These are phyloP conservation scores for Saxidomus purpurata DNA, from an alignment of 1,140 invertebrate genomes.

Conservation along the genomic window DNA sequence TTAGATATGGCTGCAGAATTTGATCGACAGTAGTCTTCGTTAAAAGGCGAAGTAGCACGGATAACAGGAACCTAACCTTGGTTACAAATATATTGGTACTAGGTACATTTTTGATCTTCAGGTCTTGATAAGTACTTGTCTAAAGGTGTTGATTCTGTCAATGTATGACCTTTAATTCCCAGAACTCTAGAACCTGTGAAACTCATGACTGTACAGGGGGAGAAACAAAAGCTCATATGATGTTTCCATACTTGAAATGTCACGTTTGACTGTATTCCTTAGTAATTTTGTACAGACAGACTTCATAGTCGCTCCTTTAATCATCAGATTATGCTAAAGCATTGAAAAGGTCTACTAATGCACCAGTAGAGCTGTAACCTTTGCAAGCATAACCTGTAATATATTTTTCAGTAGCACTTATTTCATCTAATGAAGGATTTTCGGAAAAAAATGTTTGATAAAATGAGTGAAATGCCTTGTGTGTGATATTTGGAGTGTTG, in stretches of 20 bases:
- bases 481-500: slow-evolving; percentile 66
- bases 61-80: slow-evolving; percentile 60
- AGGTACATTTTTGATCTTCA: slow-evolving; percentile 9
- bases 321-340: slow-evolving; percentile 44
- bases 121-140: slow-evolving; percentile 61
- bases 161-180: not conserved
- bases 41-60: slow-evolving; percentile 50
- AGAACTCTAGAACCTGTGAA: slow-evolving; percentile 59
- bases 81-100: slow-evolving; percentile 52
- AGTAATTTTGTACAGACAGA: slow-evolving; percentile 65
- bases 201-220: slow-evolving; percentile 66
- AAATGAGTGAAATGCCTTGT: slow-evolving; percentile 66
- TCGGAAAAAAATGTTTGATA: slow-evolving; percentile 71
- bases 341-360: slow-evolving; percentile 47
- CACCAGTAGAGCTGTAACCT: slow-evolving; percentile 21
- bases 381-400: slow-evolving; percentile 64
- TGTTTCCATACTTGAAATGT: slow-evolving; percentile 59
- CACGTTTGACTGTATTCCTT: slow-evolving; percentile 67
- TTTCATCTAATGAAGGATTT: slow-evolving; percentile 66
- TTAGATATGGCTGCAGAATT: no score
- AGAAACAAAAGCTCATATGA: slow-evolving; percentile 66
- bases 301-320: slow-evolving; percentile 8
- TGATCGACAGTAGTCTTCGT: slow-evolving; percentile 51
- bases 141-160: slow-evolving; percentile 55
- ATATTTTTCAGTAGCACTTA: slow-evolving; percentile 62